phyloP scores from a whole-genome alignment of 2,888 invertebrate species.

The Himalopsyche kuldschensis region DNA sequence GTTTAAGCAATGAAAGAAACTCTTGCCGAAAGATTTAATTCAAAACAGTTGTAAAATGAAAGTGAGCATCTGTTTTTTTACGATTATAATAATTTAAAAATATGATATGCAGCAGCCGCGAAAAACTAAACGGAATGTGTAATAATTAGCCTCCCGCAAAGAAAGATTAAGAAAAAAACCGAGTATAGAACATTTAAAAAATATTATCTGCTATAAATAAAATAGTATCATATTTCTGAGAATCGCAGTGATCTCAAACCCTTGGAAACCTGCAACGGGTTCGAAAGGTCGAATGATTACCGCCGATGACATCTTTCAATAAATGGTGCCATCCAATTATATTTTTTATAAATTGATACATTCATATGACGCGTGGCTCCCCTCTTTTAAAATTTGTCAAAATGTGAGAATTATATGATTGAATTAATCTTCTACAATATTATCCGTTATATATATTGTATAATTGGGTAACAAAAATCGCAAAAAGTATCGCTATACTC shows the following conservation, averaged over 20 bases:
- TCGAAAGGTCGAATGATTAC: no score
- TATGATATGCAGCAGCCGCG: neutral
- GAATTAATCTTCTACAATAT: no score
- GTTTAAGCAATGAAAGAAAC: neutral
- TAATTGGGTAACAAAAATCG: neutral
- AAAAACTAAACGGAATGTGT: neutral
- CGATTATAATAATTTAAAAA: neutral
- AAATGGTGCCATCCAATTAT: no score
- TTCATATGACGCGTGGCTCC: no score
- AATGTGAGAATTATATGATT: no score
- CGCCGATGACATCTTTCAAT: no score
- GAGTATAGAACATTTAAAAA: neutral
- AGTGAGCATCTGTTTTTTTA: neutral
- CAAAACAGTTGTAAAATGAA: neutral
- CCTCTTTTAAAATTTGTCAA: no score
- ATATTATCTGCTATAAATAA: neutral
- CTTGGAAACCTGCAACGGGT: no score
- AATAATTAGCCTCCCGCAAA: neutral
- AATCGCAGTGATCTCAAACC: no score
- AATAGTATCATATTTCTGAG: no score
- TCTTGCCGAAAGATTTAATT: neutral
- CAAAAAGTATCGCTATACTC: conserved; percentile 49
- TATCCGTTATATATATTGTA: no score
- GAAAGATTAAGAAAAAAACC: neutral
- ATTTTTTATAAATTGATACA: no score